Evolutionary conservation across 2,113 vertebrate genomes (phyloP).

Genomic region (Esox niger): DNA sequence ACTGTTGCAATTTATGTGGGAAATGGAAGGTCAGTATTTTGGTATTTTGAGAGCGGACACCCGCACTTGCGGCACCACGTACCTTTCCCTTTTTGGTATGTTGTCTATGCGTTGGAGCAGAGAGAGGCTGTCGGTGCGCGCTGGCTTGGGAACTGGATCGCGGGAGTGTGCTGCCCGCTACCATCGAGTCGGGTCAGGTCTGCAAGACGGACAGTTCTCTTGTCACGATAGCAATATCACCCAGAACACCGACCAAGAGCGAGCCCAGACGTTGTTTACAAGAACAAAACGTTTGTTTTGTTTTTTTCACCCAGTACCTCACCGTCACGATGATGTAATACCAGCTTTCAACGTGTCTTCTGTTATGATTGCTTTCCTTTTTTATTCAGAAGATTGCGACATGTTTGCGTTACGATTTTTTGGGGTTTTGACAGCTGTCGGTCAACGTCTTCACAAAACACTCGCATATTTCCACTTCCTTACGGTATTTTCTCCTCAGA

Average conservation of each 20-base stretch:
- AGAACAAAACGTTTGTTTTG: not conserved
- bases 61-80: slow-evolving; percentile 60
- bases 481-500: not conserved
- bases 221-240: not conserved
- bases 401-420: not conserved
- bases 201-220: not conserved
- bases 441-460: not conserved
- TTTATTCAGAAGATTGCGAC: not conserved
- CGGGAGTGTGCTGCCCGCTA: not conserved
- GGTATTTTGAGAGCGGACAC: slow-evolving; percentile 74
- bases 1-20: slow-evolving; percentile 48
- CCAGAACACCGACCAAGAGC: not conserved
- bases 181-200: not conserved
- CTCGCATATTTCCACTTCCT: not conserved
- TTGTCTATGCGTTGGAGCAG: slow-evolving; percentile 27
- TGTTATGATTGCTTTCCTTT: not conserved
- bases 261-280: not conserved
- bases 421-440: too few species aligned
- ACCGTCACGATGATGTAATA: not conserved
- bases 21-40: slow-evolving; percentile 76
- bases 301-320: not conserved
- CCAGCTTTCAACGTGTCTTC: not conserved
- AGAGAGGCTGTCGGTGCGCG: slow-evolving; percentile 23
- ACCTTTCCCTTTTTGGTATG: slow-evolving; percentile 78
- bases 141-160: not conserved